A percentile compares a stretch with the other conserved stretches of the same genome.
These are phyloP conservation scores for Aproaerema taeniolella DNA, from an alignment of 2,888 invertebrate species.

Conservation along the genomic window DNA sequence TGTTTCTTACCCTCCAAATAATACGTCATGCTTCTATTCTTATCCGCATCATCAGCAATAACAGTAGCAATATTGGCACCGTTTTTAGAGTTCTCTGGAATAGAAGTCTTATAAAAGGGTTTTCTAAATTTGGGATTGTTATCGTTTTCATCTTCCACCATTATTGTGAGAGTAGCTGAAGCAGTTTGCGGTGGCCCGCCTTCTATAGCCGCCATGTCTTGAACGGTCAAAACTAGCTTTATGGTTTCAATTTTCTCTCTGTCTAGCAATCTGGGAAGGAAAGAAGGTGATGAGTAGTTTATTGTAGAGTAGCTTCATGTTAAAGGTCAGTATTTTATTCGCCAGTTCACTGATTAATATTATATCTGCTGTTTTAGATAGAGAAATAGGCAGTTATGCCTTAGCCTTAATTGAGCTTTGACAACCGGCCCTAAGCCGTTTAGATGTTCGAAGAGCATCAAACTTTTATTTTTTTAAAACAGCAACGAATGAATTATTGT, in stretches of 20 bases:
- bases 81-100: slow-evolving; percentile 92
- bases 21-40: slow-evolving; percentile 89
- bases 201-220: slow-evolving; percentile 89
- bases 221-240: slow-evolving; percentile 85
- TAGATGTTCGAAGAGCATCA: too few relatives aligned
- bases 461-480: too few relatives aligned
- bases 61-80: slow-evolving; percentile 88
- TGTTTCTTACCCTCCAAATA: slow-evolving; percentile 82
- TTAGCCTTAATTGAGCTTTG: too few relatives aligned
- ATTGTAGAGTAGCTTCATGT: too few relatives aligned
- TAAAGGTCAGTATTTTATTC: too few relatives aligned
- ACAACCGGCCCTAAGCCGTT: too few relatives aligned
- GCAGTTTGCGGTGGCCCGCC: slow-evolving; percentile 83
- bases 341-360: too few relatives aligned
- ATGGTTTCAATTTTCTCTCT: slow-evolving; percentile 90
- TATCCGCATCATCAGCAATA: slow-evolving; percentile 91
- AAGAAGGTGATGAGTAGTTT: not conserved
- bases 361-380: too few relatives aligned
- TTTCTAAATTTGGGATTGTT: slow-evolving; percentile 91
- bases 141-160: slow-evolving; percentile 92
- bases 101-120: slow-evolving; percentile 86
- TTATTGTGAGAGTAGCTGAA: slow-evolving; percentile 83
- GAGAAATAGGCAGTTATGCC: too few relatives aligned
- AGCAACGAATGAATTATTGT: too few relatives aligned
- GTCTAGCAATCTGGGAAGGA: slow-evolving; percentile 81